Evolutionary conservation across 2,113 vertebrate species (phyloP).

Genomic region (Nettapus auritus): DNA sequence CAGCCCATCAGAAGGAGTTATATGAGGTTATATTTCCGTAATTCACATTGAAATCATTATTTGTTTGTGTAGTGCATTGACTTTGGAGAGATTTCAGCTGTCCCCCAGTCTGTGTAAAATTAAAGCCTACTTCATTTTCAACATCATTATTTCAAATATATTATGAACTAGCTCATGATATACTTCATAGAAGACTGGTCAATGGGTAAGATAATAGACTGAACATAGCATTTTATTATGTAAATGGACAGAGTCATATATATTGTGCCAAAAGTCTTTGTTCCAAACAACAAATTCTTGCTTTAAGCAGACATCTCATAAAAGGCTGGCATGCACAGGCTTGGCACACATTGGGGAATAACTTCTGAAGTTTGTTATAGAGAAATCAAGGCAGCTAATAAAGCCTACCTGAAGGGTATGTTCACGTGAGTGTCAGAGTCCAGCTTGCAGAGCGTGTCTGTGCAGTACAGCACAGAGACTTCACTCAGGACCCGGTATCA

Average conservation of each 20-base stretch:
- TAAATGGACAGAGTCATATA: neutral
- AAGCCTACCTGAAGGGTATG: neutral
- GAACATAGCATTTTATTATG: neutral
- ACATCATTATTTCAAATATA: neutral
- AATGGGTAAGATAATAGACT: neutral
- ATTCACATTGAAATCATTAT: neutral
- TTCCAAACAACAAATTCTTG: neutral
- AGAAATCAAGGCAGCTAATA: neutral
- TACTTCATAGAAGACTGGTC: neutral
- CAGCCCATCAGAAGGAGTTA: neutral
- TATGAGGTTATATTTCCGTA: neutral
- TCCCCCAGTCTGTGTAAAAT: neutral
- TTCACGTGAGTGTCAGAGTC: neutral
- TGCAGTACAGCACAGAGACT: neutral
- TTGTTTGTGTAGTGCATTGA: neutral
- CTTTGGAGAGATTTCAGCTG: neutral
- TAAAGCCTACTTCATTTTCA: neutral
- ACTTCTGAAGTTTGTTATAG: neutral
- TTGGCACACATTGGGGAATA: rapidly evolving
- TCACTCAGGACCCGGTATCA: rapidly evolving
- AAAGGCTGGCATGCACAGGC: neutral
- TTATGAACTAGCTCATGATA: neutral
- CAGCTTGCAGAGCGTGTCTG: neutral
- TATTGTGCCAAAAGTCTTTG: neutral
- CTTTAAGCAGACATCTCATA: neutral